A percentile compares a stretch with the other conserved stretches of the same genome.
phyloP scores from a whole-genome alignment of 2,797 vertebrate species.

The Tangara arthus region DNA sequence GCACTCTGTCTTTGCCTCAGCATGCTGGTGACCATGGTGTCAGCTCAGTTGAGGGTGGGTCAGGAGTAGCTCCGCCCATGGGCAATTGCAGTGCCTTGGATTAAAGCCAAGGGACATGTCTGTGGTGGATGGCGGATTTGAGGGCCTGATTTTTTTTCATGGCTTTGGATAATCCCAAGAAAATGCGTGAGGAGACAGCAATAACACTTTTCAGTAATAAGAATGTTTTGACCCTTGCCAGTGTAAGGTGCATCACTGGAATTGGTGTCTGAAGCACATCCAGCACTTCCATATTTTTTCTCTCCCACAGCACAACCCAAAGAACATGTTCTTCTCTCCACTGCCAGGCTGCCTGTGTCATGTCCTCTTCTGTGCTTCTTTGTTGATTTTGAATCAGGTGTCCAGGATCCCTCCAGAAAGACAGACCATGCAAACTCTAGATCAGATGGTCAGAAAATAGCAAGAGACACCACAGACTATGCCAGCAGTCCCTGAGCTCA shows the following conservation, averaged over 20 bases:
- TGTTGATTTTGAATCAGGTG: background rate
- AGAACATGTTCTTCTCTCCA: background rate
- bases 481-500: background rate
- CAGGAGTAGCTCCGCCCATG: background rate
- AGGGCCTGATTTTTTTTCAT: background rate
- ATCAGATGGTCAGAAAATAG: background rate
- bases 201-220: background rate
- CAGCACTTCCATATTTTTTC: background rate
- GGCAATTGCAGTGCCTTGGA: background rate
- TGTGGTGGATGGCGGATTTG: background rate
- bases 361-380: background rate
- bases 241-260: background rate
- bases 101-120: background rate
- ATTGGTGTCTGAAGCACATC: background rate
- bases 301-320: background rate
- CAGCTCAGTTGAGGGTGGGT: accelerated
- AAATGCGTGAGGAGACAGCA: background rate
- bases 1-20: background rate
- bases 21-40: background rate
- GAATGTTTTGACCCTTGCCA: background rate
- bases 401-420: background rate
- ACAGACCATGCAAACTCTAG: background rate
- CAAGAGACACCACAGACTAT: background rate
- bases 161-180: background rate
- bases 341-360: accelerated